Evolutionary conservation across 2,888 invertebrate species (phyloP), one percentile per base, ranked within the genome.

Genomic region (Lithophane socia): DNA sequence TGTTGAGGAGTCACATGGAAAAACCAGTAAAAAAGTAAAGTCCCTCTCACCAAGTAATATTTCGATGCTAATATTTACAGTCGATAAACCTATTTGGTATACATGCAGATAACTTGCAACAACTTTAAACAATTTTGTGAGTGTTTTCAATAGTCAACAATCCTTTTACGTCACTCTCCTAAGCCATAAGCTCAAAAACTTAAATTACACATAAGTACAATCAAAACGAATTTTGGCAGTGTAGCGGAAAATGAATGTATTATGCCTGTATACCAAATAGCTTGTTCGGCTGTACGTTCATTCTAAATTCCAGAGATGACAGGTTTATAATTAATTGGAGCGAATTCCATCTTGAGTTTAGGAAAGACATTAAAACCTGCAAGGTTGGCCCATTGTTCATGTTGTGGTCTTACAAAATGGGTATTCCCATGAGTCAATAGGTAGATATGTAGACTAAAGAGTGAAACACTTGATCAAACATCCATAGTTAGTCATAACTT

Each of bases 351-450:
- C 0, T 18, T 10, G 1, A 42, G 16, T 58, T 76, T 29, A 63
- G 21, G 29, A 42, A 2, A 56, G 21, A 44, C 21, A n/a, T 64
- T 56, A 37, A 18, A 18, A 54, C 8, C 7, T 37, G 16, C 47
- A 70, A 42, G 47, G 13, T 29, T 42, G 21, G 7, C 3, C 18
- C 24, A 21, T 58, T 29, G 63, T 24, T 18, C 37, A 61, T 65
- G 18, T 3, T 0, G 29, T 29, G 47, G 66, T 29, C 13, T 58
- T 56, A 21, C 54, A 60, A 72, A 21, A 24, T 21, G 84, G 83
- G 10, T 68, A 80, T 71, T 68, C 84, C 80, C 71, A 54, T 84
- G 76, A 64, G n/a, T 73, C 76, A 70, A 16, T 21, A 29, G 29
- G 29, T 29, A 18, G n/a, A 58, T 29, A 37, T 3, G 60, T 54